Conservation (phyloP, 2,888 invertebrate species). For the Neoaliturus tenellus region DNA sequence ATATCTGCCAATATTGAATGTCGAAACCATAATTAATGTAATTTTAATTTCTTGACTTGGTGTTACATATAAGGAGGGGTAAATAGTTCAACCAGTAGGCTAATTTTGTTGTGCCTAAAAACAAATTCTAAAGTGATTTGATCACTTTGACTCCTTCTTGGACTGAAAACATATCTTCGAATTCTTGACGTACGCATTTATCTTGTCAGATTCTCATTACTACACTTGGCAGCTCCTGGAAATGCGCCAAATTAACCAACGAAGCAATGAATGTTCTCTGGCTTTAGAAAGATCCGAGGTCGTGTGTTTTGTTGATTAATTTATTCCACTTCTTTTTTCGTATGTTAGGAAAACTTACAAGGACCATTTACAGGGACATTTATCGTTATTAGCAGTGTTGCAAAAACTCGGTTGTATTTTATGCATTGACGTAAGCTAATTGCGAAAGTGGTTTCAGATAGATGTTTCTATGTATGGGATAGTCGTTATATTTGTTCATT, state of each 20-base stretch:
- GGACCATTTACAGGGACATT: neutral
- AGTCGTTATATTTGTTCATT: no score
- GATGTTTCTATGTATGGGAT: no score
- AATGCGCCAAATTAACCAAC: neutral
- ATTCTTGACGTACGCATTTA: neutral
- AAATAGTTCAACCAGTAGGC: no score
- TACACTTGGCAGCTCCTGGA: neutral
- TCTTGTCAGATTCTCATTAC: neutral
- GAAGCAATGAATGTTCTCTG: neutral
- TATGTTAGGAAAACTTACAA: neutral
- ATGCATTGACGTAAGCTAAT: neutral
- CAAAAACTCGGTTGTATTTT: neutral
- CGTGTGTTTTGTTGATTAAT: slow-evolving; percentile 12
- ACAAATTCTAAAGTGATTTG: no score
- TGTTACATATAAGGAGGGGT: no score
- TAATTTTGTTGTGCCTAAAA: no score
- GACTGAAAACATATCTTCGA: neutral
- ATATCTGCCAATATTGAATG: no score
- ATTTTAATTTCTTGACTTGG: no score
- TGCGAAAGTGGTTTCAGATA: neutral
- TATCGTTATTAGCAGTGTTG: neutral
- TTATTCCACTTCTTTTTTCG: slow-evolving; percentile 3
- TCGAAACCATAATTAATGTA: no score
- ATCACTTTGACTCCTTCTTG: no score
- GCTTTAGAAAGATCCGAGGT: neutral